A percentile compares a stretch with the other conserved stretches of the same genome.
Evolutionary conservation across 2,888 invertebrate species (phyloP).

Genomic region (Neria commutata): DNA sequence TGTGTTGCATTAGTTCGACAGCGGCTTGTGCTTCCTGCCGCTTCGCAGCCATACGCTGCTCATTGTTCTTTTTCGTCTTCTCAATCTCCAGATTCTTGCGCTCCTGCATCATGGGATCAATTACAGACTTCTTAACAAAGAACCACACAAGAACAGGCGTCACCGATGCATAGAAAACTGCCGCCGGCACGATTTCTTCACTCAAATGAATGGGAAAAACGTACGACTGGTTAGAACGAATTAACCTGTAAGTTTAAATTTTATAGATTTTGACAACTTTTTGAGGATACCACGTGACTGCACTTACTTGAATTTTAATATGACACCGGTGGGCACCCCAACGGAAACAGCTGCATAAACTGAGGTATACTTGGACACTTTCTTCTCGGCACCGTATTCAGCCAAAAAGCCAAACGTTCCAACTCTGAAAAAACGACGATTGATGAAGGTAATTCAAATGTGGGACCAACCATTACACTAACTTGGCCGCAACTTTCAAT

Average conservation of each 20-base stretch:
- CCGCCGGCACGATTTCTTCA: slow-evolving; percentile 87
- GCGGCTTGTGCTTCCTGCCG: slow-evolving; percentile 85
- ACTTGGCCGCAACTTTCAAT: slow-evolving; percentile 79
- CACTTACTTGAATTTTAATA: slow-evolving; percentile 80
- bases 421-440: slow-evolving; percentile 65
- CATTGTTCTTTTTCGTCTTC: slow-evolving; percentile 81
- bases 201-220: slow-evolving; percentile 88
- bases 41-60: slow-evolving; percentile 73
- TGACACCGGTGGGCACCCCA: slow-evolving; percentile 87
- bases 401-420: slow-evolving; percentile 86
- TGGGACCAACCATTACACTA: slow-evolving; percentile 57
- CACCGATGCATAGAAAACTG: slow-evolving; percentile 90
- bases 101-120: slow-evolving; percentile 82
- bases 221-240: slow-evolving; percentile 86
- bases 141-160: slow-evolving; percentile 84
- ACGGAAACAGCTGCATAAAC: slow-evolving; percentile 84
- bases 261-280: background rate
- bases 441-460: too few species aligned
- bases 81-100: slow-evolving; percentile 81
- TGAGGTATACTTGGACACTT: slow-evolving; percentile 87
- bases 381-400: slow-evolving; percentile 93
- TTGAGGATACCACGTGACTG: slow-evolving; percentile 37
- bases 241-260: slow-evolving; percentile 67
- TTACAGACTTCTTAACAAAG: slow-evolving; percentile 80
- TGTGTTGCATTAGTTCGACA: slow-evolving; percentile 88